A percentile compares a stretch with the other conserved stretches of the same genome.
These are phyloP conservation scores for Pipra filicauda DNA, from an alignment of 2,113 vertebrate genomes.

Conservation along the genomic window DNA sequence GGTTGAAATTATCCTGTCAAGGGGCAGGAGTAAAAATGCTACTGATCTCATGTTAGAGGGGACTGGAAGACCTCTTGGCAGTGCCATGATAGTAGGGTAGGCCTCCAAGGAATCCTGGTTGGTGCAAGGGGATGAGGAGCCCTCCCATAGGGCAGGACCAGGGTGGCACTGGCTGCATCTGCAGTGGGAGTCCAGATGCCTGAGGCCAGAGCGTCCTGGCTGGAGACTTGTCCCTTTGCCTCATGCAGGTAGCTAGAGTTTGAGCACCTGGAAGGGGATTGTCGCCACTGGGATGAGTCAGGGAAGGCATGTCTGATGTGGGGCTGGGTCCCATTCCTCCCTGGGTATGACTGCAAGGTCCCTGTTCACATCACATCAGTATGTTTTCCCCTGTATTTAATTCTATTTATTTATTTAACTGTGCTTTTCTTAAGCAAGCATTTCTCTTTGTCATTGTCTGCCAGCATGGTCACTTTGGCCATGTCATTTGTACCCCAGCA, in stretches of 20 bases:
- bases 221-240: background rate
- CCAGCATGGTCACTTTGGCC: background rate
- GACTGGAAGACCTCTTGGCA: background rate
- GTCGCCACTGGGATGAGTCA: background rate
- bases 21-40: background rate
- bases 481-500: background rate
- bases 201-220: background rate
- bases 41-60: background rate
- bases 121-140: background rate
- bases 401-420: background rate
- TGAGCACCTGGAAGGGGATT: background rate
- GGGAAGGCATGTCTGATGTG: background rate
- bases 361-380: background rate
- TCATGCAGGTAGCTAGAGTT: background rate
- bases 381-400: rapidly evolving
- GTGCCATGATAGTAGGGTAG: background rate
- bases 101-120: background rate
- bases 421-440: background rate
- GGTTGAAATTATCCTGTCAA: background rate
- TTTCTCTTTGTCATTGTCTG: background rate
- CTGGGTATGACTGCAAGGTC: background rate
- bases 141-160: background rate
- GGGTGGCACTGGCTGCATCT: background rate
- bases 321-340: background rate
- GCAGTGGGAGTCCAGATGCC: background rate